Evolutionary conservation across 2,888 invertebrate genomes (phyloP).

Genomic region (Metallyticus violacea): DNA sequence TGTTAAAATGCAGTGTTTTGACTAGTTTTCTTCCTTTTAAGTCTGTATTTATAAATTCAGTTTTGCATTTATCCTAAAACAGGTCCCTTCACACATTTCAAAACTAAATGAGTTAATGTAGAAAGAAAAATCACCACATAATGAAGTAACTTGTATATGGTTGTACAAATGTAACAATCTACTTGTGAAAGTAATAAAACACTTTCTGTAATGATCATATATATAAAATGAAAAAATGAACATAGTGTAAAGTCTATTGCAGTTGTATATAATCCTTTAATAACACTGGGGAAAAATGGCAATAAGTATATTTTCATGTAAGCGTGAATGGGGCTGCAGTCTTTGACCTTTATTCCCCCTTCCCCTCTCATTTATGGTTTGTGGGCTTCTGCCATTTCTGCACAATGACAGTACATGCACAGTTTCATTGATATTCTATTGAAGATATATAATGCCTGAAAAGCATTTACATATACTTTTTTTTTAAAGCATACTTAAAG

Average conservation of each 20-base stretch:
- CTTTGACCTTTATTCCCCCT: no score
- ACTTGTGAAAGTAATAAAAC: slow-evolving; percentile 38
- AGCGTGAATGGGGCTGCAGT: neutral
- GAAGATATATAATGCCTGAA: no score
- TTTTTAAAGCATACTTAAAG: no score
- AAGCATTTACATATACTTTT: no score
- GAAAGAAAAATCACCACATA: slow-evolving; percentile 25
- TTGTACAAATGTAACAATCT: slow-evolving; percentile 53
- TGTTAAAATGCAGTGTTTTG: neutral
- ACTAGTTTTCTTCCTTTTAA: neutral
- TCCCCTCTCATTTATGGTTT: no score
- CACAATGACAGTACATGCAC: no score
- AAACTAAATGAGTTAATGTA: slow-evolving; percentile 27
- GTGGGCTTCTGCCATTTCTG: no score
- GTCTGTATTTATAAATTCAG: neutral
- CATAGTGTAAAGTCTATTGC: neutral
- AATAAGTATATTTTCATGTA: no score
- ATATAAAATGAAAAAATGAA: neutral
- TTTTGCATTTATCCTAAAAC: neutral
- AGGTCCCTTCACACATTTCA: slow-evolving; percentile 6
- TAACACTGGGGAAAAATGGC: no score
- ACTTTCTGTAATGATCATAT: slow-evolving; percentile 33
- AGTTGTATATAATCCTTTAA: neutral
- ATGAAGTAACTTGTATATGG: slow-evolving; percentile 48
- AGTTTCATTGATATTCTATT: no score